Conservation (phyloP, 2,797 vertebrate genomes). For the Syngnathus rostellatus region DNA sequence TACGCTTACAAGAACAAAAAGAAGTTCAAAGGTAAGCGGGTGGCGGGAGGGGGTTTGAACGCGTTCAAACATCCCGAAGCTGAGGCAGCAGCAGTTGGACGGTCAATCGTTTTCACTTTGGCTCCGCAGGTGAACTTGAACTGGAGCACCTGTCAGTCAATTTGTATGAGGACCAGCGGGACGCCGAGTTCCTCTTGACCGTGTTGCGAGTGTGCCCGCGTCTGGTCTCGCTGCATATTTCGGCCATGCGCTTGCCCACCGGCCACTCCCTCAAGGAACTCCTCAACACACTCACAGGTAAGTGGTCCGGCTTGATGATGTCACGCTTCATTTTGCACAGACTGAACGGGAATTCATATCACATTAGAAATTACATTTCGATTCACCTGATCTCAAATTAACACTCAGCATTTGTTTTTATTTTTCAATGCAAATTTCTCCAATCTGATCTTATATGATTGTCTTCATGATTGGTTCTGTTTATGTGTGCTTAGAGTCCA, state of each 20-base stretch:
- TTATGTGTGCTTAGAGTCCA: slow-evolving; percentile 62
- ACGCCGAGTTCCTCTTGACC: slow-evolving; percentile 55
- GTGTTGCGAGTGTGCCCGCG: slow-evolving; percentile 69
- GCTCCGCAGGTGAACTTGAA: background rate
- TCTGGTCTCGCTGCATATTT: slow-evolving; percentile 73
- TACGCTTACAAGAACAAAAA: background rate
- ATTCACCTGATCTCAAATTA: too few relatives aligned
- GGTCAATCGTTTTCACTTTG: too few relatives aligned
- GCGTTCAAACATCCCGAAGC: too few relatives aligned
- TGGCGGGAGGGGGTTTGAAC: too few relatives aligned
- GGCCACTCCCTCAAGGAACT: slow-evolving; percentile 57
- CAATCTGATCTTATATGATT: too few relatives aligned
- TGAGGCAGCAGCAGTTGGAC: too few relatives aligned
- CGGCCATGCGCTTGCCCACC: slow-evolving; percentile 60
- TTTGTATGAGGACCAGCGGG: slow-evolving; percentile 68
- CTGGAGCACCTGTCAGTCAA: slow-evolving; percentile 77
- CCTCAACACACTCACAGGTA: slow-evolving; percentile 76
- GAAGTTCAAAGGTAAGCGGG: background rate
- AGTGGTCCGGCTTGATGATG: background rate
- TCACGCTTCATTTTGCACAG: background rate
- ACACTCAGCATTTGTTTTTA: too few relatives aligned
- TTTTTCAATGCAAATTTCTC: too few relatives aligned
- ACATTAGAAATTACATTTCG: too few relatives aligned
- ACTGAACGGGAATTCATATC: too few relatives aligned
- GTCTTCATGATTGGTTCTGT: too few relatives aligned